phyloP scores from a whole-genome alignment of 2,113 vertebrate genomes.

The Channa argus region DNA sequence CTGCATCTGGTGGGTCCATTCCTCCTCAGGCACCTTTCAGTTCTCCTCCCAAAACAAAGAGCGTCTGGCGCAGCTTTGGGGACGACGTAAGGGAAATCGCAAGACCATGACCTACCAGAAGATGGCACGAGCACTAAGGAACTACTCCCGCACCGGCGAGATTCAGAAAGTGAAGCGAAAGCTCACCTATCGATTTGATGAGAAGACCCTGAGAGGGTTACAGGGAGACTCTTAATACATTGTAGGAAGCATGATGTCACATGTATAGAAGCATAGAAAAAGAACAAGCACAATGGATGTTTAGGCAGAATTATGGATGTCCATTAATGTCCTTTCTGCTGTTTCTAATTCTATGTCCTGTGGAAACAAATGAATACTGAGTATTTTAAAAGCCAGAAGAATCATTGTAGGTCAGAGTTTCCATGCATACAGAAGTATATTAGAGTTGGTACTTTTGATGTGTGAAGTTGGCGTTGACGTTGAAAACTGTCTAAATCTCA shows the following conservation, averaged over 20 bases:
- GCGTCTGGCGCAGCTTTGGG: constrained; percentile 85
- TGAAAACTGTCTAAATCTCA: constrained; percentile 77
- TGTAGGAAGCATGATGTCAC: constrained; percentile 24
- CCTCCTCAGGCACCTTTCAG: constrained; percentile 83
- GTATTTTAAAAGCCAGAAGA: constrained; percentile 74
- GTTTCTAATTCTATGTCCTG: constrained; percentile 17
- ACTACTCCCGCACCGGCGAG: constrained; percentile 85
- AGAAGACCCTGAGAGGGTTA: constrained; percentile 79
- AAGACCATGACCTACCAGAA: constrained; percentile 89
- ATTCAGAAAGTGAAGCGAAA: constrained; percentile 86
- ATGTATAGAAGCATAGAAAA: background rate
- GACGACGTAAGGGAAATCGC: constrained; percentile 84
- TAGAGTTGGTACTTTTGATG: background rate
- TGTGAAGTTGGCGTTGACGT: constrained; percentile 36
- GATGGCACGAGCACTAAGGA: constrained; percentile 85
- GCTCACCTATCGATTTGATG: constrained; percentile 84
- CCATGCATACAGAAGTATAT: background rate
- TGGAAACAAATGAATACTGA: constrained; percentile 77
- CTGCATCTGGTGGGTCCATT: constrained; percentile 88
- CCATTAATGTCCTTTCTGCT: constrained; percentile 14
- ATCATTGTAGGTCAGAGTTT: constrained; percentile 2
- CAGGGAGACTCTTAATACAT: constrained; percentile 53
- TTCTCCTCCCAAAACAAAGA: constrained; percentile 89
- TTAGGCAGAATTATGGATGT: background rate
- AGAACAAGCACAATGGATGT: constrained; percentile 19